Base-by-base conservation (phyloP, 2,888 invertebrate genomes). In the Cephalotes varians region DNA sequence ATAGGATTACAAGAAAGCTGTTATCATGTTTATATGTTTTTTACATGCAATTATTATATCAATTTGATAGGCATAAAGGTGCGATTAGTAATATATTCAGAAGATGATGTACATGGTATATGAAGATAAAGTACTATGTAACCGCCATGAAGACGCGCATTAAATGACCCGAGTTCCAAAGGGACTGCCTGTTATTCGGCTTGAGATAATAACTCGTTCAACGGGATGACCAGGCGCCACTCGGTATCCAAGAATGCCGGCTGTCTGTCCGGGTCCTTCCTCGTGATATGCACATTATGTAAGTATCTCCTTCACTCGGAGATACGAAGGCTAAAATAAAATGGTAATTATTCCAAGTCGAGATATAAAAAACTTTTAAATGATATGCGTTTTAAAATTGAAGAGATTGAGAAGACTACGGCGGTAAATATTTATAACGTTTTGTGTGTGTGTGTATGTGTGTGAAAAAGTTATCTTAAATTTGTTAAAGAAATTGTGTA, bases 171-270 rank as follows among this genome's bases (percentile, higher is more conserved):
- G 34, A 47, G 60, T 44, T 49, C 31, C 62, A 69, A 51, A 82
- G 82, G 74, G 64, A 37, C 60, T 76, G 73, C 64, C 73, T 64
- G 82, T 82, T 62, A 86, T 88, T 88, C 85, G 87, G 86, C 85
- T 87, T 84, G 89, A 92, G 92, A 92, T 93, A 92, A 92, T 92
- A 92, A 92, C 91, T 93, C 88, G 92, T 91, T 87, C 86, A 82
- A 82, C 86, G 80, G 86, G 90, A 91, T 90, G 90, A 91, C 91
- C 92, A 91, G 93, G 91, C 92, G 90, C 90, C 91, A 90, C 84
- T 90, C 90, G 85, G 84, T 87, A 90, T 91, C 87, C 92, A 91
- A 90, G 91, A 93, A 93, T 93, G 92, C 88, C 89, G 92, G 86
- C 87, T 87, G 83, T 89, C 84, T 71, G 69, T 85, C 83, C 69